These are phyloP conservation scores for Drosophila imparisetae DNA, from an alignment of 2,888 invertebrate genomes.

Conservation along the genomic window DNA sequence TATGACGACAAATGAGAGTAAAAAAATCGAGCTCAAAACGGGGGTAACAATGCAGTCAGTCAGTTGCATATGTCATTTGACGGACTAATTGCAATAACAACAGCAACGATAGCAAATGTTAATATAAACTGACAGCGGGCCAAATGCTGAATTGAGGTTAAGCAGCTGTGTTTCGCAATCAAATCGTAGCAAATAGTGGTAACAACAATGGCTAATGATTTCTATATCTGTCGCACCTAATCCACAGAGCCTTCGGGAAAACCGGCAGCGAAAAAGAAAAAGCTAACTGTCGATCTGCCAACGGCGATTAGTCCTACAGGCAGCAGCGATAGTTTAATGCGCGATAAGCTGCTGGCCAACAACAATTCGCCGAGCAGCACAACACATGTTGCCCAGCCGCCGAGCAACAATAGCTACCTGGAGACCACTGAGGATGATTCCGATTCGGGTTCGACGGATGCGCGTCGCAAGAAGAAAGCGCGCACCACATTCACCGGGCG, in stretches of 20 bases:
- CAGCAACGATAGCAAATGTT: not conserved
- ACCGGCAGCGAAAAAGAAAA: conserved; percentile 82
- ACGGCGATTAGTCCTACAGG: conserved; percentile 79
- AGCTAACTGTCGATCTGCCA: conserved; percentile 65
- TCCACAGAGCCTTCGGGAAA: conserved; percentile 67
- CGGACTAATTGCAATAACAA: conserved; percentile 56
- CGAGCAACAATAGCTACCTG: conserved; percentile 54
- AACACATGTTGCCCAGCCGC: conserved; percentile 29
- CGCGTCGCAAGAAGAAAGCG: conserved; percentile 91
- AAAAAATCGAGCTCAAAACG: conserved; percentile 12
- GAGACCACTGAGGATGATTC: conserved; percentile 86
- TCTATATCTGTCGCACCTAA: not conserved
- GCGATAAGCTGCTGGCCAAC: conserved; percentile 68
- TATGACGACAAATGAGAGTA: conserved; percentile 10
- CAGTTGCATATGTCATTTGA: conserved; percentile 44
- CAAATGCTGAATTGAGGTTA: conserved; percentile 61
- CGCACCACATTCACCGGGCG: conserved; percentile 97
- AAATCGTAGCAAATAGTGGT: conserved; percentile 27
- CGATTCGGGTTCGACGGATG: conserved; percentile 86
- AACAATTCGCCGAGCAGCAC: conserved; percentile 56
- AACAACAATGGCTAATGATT: conserved; percentile 26
- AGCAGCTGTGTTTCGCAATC: conserved; percentile 53
- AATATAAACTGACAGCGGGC: conserved; percentile 31
- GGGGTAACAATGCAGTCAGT: conserved; percentile 40
- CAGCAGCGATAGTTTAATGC: conserved; percentile 78